phyloP scores from a whole-genome alignment of 2,888 invertebrate species.

The Eulithis prunata region DNA sequence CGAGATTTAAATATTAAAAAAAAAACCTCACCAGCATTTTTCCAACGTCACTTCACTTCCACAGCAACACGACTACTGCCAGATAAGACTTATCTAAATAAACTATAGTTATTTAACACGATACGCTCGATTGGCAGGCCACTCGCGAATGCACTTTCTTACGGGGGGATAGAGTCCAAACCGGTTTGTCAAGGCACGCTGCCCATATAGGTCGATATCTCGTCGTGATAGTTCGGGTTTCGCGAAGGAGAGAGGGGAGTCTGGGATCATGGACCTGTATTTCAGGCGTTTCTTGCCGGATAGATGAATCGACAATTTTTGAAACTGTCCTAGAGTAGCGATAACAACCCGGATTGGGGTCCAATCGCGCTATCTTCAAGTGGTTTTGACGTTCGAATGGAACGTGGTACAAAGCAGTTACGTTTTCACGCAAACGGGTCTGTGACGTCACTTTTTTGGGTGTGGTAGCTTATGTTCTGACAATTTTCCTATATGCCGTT shows the following conservation, averaged over 20 bases:
- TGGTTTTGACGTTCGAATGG: no score
- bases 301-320: slow-evolving; percentile 13
- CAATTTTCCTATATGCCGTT: no score
- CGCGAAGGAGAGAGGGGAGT: slow-evolving; percentile 20
- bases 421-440: no score
- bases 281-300: slow-evolving; percentile 13
- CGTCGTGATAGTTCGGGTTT: slow-evolving; percentile 29
- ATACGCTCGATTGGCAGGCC: slow-evolving; percentile 12
- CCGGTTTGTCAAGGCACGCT: slow-evolving; percentile 26
- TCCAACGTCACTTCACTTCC: slow-evolving; percentile 29
- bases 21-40: slow-evolving; percentile 36
- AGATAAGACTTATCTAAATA: slow-evolving; percentile 32
- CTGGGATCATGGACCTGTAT: slow-evolving; percentile 31
- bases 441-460: no score
- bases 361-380: no score
- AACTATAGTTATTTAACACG: slow-evolving; percentile 21
- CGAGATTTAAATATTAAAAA: slow-evolving; percentile 2
- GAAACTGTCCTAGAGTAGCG: neutral
- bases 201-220: slow-evolving; percentile 33
- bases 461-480: no score
- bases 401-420: no score
- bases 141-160: slow-evolving; percentile 33
- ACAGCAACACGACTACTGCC: slow-evolving; percentile 29
- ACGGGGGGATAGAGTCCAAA: slow-evolving; percentile 21
- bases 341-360: no score